Evolutionary conservation across 2,113 vertebrate genomes (phyloP).

Genomic region (Lepus europaeus): DNA sequence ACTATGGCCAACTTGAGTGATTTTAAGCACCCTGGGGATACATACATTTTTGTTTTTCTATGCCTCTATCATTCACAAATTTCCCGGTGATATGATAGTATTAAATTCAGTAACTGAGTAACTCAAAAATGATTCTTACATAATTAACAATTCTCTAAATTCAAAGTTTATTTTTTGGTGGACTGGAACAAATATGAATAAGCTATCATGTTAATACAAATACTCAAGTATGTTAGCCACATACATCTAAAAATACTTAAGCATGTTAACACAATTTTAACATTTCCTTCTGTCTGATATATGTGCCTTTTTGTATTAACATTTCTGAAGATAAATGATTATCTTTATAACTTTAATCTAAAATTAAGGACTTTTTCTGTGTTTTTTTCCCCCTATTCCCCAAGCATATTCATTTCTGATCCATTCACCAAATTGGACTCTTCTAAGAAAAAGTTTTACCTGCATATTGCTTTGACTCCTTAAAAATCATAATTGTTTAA

Average conservation of each 20-base stretch:
- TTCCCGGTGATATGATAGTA: not conserved
- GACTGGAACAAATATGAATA: not conserved
- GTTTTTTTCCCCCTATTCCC: not conserved
- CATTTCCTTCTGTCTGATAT: not conserved
- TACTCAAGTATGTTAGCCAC: not conserved
- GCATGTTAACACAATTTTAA: not conserved
- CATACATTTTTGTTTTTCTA: not conserved
- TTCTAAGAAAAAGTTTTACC: not conserved
- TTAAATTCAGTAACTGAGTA: constrained; percentile 36
- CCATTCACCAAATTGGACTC: not conserved
- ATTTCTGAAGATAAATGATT: constrained; percentile 34
- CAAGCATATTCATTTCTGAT: not conserved
- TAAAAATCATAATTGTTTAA: not conserved
- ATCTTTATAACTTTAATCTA: not conserved
- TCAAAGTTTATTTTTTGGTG: not conserved
- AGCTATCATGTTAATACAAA: not conserved
- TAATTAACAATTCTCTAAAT: not conserved
- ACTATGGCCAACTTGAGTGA: not conserved
- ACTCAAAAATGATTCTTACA: not conserved
- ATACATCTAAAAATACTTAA: constrained; percentile 26
- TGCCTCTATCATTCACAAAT: not conserved
- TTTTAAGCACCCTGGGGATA: not conserved
- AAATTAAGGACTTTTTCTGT: not conserved
- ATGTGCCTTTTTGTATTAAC: not conserved
- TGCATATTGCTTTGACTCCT: not conserved